Evolutionary conservation across 2,888 invertebrate genomes (phyloP).

Genomic region (Stramonita haemastoma): DNA sequence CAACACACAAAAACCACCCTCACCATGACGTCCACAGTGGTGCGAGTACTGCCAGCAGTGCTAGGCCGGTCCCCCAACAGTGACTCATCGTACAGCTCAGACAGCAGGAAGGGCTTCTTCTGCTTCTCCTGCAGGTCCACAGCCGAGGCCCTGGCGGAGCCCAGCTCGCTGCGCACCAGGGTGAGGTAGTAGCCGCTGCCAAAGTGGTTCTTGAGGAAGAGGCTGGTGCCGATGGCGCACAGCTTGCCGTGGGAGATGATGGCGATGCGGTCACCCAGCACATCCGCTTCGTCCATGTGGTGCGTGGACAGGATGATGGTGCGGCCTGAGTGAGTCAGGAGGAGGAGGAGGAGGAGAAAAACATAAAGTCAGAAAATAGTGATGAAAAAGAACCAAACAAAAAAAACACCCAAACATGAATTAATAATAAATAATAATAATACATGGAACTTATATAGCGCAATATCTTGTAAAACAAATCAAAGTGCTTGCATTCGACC

Average conservation of each 20-base stretch:
- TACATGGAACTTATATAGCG: too few relatives aligned
- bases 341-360: too few relatives aligned
- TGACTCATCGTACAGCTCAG: constrained; percentile 45
- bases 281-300: constrained; percentile 81
- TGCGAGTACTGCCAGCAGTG: constrained; percentile 66
- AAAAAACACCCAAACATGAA: too few relatives aligned
- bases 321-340: too few relatives aligned
- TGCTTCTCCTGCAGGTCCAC: constrained; percentile 48
- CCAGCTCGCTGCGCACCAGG: constrained; percentile 69
- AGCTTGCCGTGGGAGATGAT: constrained; percentile 79
- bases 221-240: constrained; percentile 77
- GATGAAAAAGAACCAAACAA: too few relatives aligned
- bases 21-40: constrained; percentile 57
- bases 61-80: constrained; percentile 52
- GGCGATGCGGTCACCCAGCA: constrained; percentile 79
- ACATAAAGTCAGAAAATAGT: too few relatives aligned
- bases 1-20: background rate
- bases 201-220: constrained; percentile 79
- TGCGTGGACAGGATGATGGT: constrained; percentile 80
- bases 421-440: too few relatives aligned
- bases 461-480: too few relatives aligned
- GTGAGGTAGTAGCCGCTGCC: constrained; percentile 81
- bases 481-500: too few relatives aligned
- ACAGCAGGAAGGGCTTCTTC: constrained; percentile 1
- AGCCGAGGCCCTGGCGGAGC: constrained; percentile 12